Base-by-base conservation (phyloP, 2,113 vertebrate genomes). In the Gallinago paraguaiae region DNA sequence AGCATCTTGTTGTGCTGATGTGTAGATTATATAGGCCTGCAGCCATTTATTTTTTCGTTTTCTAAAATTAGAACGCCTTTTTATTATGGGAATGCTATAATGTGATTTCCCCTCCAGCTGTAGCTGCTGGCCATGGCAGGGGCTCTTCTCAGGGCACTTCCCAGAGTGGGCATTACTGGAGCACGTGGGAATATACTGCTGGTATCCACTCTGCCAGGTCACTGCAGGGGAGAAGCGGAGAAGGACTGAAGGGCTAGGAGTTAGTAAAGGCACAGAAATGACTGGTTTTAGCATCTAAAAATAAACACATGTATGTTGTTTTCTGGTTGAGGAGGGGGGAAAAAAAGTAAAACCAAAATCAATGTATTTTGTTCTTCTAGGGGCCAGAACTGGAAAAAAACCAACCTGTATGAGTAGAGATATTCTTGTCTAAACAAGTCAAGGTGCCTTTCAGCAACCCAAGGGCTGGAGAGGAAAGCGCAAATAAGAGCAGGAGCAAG, bases 1-100 rank as follows among this genome's bases (percentile, higher is more conserved):
- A 98, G 98, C 98, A 98, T 99, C 98, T 98, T 98, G 98, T 98
- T 97, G 98, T 98, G 98, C 98, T 98, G 97, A 97, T 98, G 98
- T 98, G 98, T 97, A 97, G 98, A 97, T 98, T 97, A 97, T 51
- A 61, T 61, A 65, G 83, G 70, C 96, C 94, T 84, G 64, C 90
- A 41, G 50, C 95, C 84, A 82, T 96, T 96, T 94, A 89, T 94
- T 90, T 96, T 97, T 96, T 88, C 4, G 28, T 88, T 91, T 86
- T 82, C 94, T 93, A 97, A 97, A 97, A 94, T 95, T 93, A 89
- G 94, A 95, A 43, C 9, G 78, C 18, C 13, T 54, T 69, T 88
- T 88, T 31, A 54, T 60, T 43, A 3, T 33, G 65, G 64, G 67
- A n/a, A 50, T 20, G 50, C 5, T 54, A 5, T 17, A 5, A 5